Evolutionary conservation across 2,888 invertebrate genomes (phyloP).

Genomic region (Xestia ashworthii): DNA sequence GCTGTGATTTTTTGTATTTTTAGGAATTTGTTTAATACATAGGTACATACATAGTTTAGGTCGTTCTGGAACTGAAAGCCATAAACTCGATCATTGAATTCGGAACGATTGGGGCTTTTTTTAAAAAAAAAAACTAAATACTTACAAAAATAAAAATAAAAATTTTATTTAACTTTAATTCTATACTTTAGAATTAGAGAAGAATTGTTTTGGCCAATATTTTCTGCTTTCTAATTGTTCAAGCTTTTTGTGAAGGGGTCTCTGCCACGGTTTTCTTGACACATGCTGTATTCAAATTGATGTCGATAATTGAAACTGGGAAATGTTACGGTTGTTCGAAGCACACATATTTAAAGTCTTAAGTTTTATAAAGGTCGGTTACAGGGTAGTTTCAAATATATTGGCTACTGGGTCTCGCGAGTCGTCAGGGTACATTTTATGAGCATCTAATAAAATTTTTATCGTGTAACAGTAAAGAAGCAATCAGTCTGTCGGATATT

Average conservation of each 20-base stretch:
- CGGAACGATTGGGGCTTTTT: too few species aligned
- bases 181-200: conserved; percentile 7
- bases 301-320: conserved; percentile 41
- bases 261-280: conserved; percentile 8
- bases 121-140: too few species aligned
- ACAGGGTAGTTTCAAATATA: conserved; percentile 88
- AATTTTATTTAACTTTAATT: too few species aligned
- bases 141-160: too few species aligned
- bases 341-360: conserved; percentile 72
- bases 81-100: too few species aligned
- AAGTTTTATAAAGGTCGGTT: conserved; percentile 86
- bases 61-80: too few species aligned
- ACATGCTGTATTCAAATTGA: conserved; percentile 17
- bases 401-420: conserved; percentile 88
- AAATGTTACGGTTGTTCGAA: conserved; percentile 49
- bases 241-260: neutral
- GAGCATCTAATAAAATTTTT: conserved; percentile 89
- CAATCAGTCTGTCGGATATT: conserved; percentile 90
- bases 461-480: conserved; percentile 91
- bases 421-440: conserved; percentile 88
- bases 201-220: neutral
- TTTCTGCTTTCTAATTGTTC: neutral
- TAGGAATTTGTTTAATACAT: conserved; percentile 60
- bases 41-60: too few species aligned
- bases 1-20: conserved; percentile 78